Conservation (phyloP, 2,113 vertebrate genomes). For the Petrocephalus microphthalmus region DNA sequence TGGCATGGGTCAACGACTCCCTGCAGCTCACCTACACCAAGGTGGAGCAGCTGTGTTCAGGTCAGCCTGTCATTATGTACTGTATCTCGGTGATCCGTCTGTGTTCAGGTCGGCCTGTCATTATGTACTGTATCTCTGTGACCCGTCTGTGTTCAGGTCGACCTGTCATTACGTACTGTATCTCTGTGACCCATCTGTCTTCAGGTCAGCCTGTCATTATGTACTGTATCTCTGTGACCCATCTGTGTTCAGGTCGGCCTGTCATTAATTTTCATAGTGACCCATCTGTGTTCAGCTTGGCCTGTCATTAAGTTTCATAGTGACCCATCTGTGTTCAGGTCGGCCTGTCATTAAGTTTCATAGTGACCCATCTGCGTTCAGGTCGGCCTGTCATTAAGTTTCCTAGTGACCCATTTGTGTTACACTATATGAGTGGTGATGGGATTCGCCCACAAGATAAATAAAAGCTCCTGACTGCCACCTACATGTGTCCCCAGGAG, state of each 20-base stretch:
- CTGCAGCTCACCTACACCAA: slow-evolving; percentile 89
- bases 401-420: background rate
- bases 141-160: slow-evolving; percentile 68
- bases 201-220: slow-evolving; percentile 22
- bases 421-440: background rate
- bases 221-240: too few relatives aligned
- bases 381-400: background rate
- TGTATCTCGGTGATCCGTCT: background rate
- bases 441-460: background rate
- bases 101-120: slow-evolving; percentile 68
- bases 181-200: slow-evolving; percentile 38
- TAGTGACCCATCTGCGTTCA: background rate
- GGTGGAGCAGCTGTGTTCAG: slow-evolving; percentile 90
- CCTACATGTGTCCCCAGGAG: slow-evolving; percentile 55
- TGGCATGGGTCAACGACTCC: slow-evolving; percentile 94
- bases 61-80: slow-evolving; percentile 47
- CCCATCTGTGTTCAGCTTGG: slow-evolving; percentile 68
- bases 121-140: background rate
- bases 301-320: background rate
- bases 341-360: slow-evolving; percentile 7
- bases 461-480: background rate
- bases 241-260: slow-evolving; percentile 75
- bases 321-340: slow-evolving; percentile 69
- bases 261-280: background rate
- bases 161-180: background rate